A percentile compares a stretch with the other conserved stretches of the same genome.
phyloP scores from a whole-genome alignment of 1,140 invertebrate genomes.

The Heliconius hewitsoni region DNA sequence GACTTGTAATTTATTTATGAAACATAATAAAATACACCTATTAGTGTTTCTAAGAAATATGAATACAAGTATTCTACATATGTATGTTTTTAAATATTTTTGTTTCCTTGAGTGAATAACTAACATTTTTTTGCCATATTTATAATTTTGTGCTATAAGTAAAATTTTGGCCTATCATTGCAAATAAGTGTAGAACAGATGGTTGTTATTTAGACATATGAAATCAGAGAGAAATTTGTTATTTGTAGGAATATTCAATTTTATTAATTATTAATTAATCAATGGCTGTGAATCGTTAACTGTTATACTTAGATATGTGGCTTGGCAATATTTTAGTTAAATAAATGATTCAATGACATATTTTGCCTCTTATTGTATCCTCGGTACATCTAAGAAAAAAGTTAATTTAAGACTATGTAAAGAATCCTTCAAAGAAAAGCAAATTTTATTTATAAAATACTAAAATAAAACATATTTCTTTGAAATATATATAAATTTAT shows the following conservation, averaged over 20 bases:
- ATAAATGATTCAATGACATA: conserved; percentile 37
- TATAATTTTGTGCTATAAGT: conserved; percentile 1
- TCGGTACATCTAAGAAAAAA: neutral
- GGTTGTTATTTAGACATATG: conserved; percentile 42
- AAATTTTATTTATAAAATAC: neutral
- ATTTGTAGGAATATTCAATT: conserved; percentile 46
- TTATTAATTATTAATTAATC: conserved; percentile 65
- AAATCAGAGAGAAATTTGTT: conserved; percentile 45
- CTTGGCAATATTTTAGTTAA: conserved; percentile 75
- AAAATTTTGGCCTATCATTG: conserved; percentile 10
- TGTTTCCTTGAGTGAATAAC: too few species aligned
- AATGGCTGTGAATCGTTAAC: conserved; percentile 80
- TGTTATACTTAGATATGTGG: conserved; percentile 71
- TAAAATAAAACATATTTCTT: neutral
- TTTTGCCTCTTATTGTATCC: conserved; percentile 22
- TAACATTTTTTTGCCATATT: neutral
- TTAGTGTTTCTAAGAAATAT: too few species aligned
- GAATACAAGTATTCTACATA: too few species aligned
- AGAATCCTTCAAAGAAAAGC: too few species aligned
- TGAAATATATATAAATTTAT: neutral
- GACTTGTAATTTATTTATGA: too few species aligned
- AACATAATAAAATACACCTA: too few species aligned
- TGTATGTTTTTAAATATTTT: neutral
- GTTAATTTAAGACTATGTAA: neutral
- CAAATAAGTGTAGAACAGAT: conserved; percentile 26